Base-by-base conservation (phyloP, 2,888 invertebrate species). In the Adelognathus sp. region DNA sequence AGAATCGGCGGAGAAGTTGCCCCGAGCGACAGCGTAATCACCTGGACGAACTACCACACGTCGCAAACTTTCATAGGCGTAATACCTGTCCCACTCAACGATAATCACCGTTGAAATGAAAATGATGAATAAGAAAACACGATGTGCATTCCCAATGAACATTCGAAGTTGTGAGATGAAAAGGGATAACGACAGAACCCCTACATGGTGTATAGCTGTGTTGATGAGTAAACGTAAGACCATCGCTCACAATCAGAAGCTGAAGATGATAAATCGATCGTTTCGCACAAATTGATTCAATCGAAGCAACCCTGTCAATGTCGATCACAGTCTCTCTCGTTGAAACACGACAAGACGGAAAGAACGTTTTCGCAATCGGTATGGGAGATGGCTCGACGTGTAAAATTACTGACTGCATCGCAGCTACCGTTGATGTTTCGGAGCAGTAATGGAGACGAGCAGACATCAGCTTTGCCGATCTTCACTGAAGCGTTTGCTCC, bases 1-100 rank as follows among this genome's bases (percentile, higher is more conserved):
- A 64, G 75, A 41, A 75, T 69, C 67, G 71, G 50, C 60, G 76
- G 81, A 79, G 85, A 84, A 81, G 81, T 83, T 80, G 88, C 89
- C 86, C 70, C 85, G 85, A 88, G 90, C 90, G 90, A 90, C 90
- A 89, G 89, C 87, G 89, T 90, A 90, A 90, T 90, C 90, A 90
- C 87, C 89, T 85, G 88, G 86, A 89, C 87, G 86, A 88, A 89
- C 89, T 88, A 87, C 89, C 85, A 88, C 85, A 85, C 83, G 70
- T 77, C 60, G 63, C 71, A 81, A n/a, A n/a, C 77, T 61, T 44
- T 76, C 85, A 88, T 81, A 86, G 88, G 87, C 84, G 82, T 86
- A 82, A 77, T n/a, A n/a, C n/a, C 39, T 11, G 39, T n/a, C n/a
- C n/a, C n/a, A n/a, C 11, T 4, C 3, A n/a, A 3, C 0, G n/a